Conservation (phyloP, 1,140 invertebrate genomes). For the Dendroctonus valens region DNA sequence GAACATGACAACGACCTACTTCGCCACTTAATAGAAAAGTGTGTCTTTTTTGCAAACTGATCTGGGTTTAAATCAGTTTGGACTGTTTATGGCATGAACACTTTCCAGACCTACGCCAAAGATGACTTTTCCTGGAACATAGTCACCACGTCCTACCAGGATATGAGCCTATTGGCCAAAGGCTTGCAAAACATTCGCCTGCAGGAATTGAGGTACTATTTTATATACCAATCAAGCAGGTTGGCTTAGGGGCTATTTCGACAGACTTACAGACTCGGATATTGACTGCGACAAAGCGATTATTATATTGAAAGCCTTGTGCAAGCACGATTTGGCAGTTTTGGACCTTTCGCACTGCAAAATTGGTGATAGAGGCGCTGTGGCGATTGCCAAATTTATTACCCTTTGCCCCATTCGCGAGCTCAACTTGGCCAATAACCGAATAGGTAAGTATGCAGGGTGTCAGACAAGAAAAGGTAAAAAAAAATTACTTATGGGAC, state of each 20-base stretch:
- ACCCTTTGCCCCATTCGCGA: constrained; percentile 13
- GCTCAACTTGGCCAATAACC: constrained; percentile 21
- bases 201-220: constrained; percentile 48
- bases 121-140: constrained; percentile 52
- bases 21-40: too few species aligned
- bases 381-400: constrained; percentile 18
- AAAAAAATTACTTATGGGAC: too few species aligned
- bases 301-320: constrained; percentile 20
- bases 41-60: too few species aligned
- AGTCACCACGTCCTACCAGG: constrained; percentile 53
- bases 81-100: too few species aligned
- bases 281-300: constrained; percentile 29
- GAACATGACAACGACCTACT: too few species aligned
- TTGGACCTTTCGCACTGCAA: constrained; percentile 30
- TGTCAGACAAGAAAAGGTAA: too few species aligned
- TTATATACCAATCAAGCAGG: neutral
- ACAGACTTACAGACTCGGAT: constrained; percentile 31
- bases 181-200: constrained; percentile 52
- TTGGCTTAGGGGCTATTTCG: neutral
- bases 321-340: constrained; percentile 20
- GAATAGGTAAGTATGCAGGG: constrained; percentile 22
- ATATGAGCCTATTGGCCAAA: constrained; percentile 52
- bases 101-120: constrained; percentile 43
- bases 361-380: constrained; percentile 20
- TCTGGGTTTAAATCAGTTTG: too few species aligned